A percentile compares a stretch with the other conserved stretches of the same genome.
Evolutionary conservation across 2,113 vertebrate species (phyloP).

Genomic region (Stegostoma tigrinum): DNA sequence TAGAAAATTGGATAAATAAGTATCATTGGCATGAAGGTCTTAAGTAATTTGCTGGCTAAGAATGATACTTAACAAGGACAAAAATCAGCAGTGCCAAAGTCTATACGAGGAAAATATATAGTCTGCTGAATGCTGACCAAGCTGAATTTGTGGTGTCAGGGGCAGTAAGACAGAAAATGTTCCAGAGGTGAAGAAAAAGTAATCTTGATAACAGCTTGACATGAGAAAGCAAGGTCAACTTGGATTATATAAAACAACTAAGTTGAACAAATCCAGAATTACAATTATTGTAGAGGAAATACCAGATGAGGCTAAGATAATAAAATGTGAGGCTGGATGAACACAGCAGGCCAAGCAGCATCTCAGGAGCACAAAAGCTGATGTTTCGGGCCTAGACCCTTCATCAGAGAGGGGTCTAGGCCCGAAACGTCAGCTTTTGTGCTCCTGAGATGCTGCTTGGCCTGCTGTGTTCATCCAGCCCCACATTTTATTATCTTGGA

Average conservation of each 20-base stretch:
- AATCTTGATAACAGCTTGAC: neutral
- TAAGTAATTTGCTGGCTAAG: neutral
- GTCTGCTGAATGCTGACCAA: neutral
- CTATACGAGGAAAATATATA: neutral
- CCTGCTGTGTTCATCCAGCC: no score
- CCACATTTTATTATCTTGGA: no score
- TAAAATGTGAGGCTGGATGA: no score
- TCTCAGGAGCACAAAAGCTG: no score
- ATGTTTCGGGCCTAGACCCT: no score
- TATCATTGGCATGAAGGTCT: neutral
- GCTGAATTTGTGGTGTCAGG: neutral
- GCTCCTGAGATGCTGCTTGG: no score
- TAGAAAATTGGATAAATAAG: neutral
- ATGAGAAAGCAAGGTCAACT: neutral
- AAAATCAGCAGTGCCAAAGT: no score
- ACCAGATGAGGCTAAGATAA: neutral
- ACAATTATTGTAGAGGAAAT: neutral
- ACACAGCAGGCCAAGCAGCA: no score
- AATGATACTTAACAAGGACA: no score
- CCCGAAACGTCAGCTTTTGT: no score
- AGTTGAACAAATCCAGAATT: neutral
- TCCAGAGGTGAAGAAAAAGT: neutral
- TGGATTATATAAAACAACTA: neutral
- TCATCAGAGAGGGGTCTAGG: no score
- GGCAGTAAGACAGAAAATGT: neutral